A percentile compares a stretch with the other conserved stretches of the same genome.
These are phyloP conservation scores for Drosophila multiciliata DNA, from an alignment of 2,888 invertebrate species.

Conservation along the genomic window DNA sequence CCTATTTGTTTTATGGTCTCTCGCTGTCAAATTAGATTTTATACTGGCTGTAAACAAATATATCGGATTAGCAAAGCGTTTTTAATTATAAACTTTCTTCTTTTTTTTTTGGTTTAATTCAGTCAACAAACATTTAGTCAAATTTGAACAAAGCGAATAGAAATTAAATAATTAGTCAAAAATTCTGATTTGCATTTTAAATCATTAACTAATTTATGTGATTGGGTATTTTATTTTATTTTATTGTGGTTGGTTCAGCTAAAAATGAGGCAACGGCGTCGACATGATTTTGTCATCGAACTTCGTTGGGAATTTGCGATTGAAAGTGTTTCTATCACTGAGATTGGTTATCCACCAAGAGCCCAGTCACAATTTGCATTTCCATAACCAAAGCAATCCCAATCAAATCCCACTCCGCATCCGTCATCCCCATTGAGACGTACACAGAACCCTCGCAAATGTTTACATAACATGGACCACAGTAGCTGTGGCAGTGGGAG, in stretches of 20 bases:
- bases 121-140: neutral
- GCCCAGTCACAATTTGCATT: slow-evolving; percentile 5
- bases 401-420: slow-evolving; percentile 7
- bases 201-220: neutral
- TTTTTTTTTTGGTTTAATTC: neutral
- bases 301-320: slow-evolving; percentile 17
- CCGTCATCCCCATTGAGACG: neutral
- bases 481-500: slow-evolving; percentile 27
- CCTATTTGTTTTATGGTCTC: slow-evolving; percentile 39
- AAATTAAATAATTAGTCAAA: neutral
- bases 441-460: slow-evolving; percentile 23
- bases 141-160: neutral
- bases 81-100: slow-evolving; percentile 13
- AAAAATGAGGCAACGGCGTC: neutral
- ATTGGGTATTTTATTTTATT: too few species aligned
- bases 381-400: slow-evolving; percentile 17
- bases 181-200: neutral
- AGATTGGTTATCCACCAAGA: slow-evolving; percentile 11
- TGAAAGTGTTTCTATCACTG: slow-evolving; percentile 17
- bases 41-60: slow-evolving; percentile 26
- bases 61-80: slow-evolving; percentile 13
- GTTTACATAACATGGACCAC: slow-evolving; percentile 40
- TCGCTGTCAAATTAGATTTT: slow-evolving; percentile 25
- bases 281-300: slow-evolving; percentile 10
- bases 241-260: neutral